Conservation (phyloP, 2,113 vertebrate species). For the Phalacrocorax brasilianus region DNA sequence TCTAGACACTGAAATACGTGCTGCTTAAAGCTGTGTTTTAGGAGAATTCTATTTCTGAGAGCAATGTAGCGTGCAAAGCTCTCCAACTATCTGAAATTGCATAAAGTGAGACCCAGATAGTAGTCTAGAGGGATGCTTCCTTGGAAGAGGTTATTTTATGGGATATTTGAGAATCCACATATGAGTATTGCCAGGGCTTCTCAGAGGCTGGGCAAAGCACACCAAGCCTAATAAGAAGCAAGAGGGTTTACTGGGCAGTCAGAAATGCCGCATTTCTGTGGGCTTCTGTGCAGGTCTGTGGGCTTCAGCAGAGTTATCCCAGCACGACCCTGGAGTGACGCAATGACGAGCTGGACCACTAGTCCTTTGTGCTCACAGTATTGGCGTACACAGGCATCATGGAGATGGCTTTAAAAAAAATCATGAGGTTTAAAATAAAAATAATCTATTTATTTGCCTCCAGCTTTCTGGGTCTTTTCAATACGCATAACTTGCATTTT, state of each 20-base stretch:
- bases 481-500: not conserved
- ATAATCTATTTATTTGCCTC: not conserved
- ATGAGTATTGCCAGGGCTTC: not conserved
- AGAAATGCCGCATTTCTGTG: not conserved
- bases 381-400: fast-evolving
- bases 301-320: not conserved
- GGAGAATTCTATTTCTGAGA: conserved; percentile 44
- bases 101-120: conserved; percentile 8
- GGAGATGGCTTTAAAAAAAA: not conserved
- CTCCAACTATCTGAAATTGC: conserved; percentile 18
- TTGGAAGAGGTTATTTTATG: not conserved
- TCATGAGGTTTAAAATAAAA: not conserved
- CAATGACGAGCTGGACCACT: not conserved
- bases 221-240: not conserved
- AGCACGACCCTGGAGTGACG: not conserved
- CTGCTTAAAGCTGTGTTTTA: conserved; percentile 33
- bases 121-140: not conserved
- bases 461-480: not conserved
- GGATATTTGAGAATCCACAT: not conserved
- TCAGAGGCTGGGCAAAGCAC: not conserved
- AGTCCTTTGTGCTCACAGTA: fast-evolving
- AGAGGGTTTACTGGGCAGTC: not conserved
- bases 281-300: not conserved
- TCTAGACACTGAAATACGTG: conserved; percentile 33
- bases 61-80: conserved; percentile 56